These are phyloP conservation scores for Nephrotoma flavescens DNA, from an alignment of 2,888 invertebrate species.

Conservation along the genomic window DNA sequence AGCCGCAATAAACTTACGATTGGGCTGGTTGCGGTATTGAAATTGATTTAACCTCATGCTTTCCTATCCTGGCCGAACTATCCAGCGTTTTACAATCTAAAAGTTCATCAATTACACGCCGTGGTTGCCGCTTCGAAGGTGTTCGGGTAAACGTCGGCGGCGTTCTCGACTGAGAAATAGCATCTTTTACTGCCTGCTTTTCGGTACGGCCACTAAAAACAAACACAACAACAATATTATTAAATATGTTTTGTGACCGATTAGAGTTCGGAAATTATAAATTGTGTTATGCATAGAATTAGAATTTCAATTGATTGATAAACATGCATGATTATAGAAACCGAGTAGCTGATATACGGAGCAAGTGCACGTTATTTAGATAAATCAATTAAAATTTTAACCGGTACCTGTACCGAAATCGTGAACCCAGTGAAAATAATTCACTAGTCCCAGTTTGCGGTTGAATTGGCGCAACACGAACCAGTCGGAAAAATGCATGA, in stretches of 20 bases:
- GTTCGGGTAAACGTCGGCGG: slow-evolving; percentile 64
- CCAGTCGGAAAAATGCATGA: slow-evolving; percentile 81
- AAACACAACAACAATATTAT: neutral
- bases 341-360: neutral
- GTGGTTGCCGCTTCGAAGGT: slow-evolving; percentile 59
- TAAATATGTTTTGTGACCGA: neutral
- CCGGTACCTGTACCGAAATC: slow-evolving; percentile 60
- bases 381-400: neutral
- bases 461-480: slow-evolving; percentile 56
- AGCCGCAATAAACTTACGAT: slow-evolving; percentile 24
- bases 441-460: slow-evolving; percentile 46
- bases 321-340: neutral
- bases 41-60: slow-evolving; percentile 35
- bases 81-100: slow-evolving; percentile 35
- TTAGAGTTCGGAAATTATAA: neutral
- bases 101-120: slow-evolving; percentile 48
- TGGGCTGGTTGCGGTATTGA: slow-evolving; percentile 42
- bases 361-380: neutral
- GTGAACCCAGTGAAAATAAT: slow-evolving; percentile 62
- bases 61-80: slow-evolving; percentile 19
- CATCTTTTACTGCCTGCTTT: slow-evolving; percentile 34
- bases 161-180: slow-evolving; percentile 35
- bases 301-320: neutral
- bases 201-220: slow-evolving; percentile 46
- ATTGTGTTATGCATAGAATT: neutral